Evolutionary conservation across 2,797 vertebrate genomes (phyloP), one percentile per base, ranked within the genome.

Genomic region (Scolopax bukidnonensis): DNA sequence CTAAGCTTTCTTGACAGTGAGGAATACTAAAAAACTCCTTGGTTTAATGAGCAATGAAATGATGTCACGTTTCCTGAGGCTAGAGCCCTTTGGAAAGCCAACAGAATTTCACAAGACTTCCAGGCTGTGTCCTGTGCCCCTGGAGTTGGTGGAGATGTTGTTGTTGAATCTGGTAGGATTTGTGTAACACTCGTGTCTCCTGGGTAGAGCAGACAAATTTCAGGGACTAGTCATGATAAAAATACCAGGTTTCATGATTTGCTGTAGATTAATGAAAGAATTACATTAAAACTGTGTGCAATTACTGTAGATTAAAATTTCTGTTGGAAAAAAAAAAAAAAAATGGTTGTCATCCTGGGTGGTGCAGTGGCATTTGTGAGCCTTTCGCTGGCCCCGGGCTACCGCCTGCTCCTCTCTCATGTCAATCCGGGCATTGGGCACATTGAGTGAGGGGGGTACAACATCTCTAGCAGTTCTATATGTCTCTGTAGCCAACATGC

Each of bases 1-100:
- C 82, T 45, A 74, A 74, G 70, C 86, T 91, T 91, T 60, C 56
- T 53, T 93, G 89, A 82, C 80, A 70, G 68, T 25, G 33, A 82
- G 43, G 54, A 93, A 47, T 82, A 57, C 63, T 67, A 50, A 90
- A 90, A 91, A 18, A 15, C 12, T 47, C 59, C 81, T 68, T 33
- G 73, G 32, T 86, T 86, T 87, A 89, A 95, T 82, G 70, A 91
- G 80, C 5, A 0, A 8, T 76, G 87, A 87, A 76, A 45, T 43
- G 30, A 51, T 91, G 70, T 68, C 63, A 13, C 14, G 15, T 82
- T 90, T 82, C 67, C 59, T 1, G 32, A 51, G 60, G 70, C 90
- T 87, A 56, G 18, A 82, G 56, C 38, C 51, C 69, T 70, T 79
- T 51, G 63, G 15, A 75, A 70, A 38, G 3, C 65, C 11, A 2